Evolutionary conservation across 2,113 vertebrate genomes (phyloP), one percentile per base, ranked within the genome.

Genomic region (Hylia prasina): DNA sequence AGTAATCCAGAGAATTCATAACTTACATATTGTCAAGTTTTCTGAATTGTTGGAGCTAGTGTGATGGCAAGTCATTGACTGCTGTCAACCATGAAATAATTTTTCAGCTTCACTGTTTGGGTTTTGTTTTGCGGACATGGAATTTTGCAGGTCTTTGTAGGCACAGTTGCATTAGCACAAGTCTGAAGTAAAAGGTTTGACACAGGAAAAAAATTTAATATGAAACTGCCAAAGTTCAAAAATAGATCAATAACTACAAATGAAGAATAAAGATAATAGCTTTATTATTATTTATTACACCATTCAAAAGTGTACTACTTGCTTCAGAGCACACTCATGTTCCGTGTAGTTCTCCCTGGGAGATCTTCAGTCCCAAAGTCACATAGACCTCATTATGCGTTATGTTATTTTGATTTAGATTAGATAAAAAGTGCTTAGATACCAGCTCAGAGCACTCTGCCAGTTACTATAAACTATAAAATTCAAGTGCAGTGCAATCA

Each of bases 221-320:
- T 39, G 2, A 77, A 56, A 66, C 58, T 89, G 40, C 63, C 24
- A 61, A 80, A 69, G 40, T 64, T 16, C 69, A 50, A 57, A 95
- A 82, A 45, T 13, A 75, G 56, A 90, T 61, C 65, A 93, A 37
- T 56, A 89, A 77, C 22, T 60, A 77, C 33, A 77, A 93, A 95
- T 88, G 66, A 82, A 91, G 39, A 82, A 91, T 89, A 82, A 91
- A 93, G 90, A 28, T 45, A 80, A 73, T 70, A 58, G 27, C 42
- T 94, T 77, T 86, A 47, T 91, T 96, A 56, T 82, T 91, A 93
- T 93, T 91, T 96, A 87, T 80, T 85, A 13, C 47, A 77, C 70
- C 27, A 37, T 80, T 96, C 58, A 66, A 28, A 90, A 91, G 63
- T 65, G 21, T 47, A 21, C 35, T 80, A 2, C 58, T 80, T 93